These are phyloP conservation scores for Karalla daura DNA, from an alignment of 2,797 vertebrate genomes.

Conservation along the genomic window DNA sequence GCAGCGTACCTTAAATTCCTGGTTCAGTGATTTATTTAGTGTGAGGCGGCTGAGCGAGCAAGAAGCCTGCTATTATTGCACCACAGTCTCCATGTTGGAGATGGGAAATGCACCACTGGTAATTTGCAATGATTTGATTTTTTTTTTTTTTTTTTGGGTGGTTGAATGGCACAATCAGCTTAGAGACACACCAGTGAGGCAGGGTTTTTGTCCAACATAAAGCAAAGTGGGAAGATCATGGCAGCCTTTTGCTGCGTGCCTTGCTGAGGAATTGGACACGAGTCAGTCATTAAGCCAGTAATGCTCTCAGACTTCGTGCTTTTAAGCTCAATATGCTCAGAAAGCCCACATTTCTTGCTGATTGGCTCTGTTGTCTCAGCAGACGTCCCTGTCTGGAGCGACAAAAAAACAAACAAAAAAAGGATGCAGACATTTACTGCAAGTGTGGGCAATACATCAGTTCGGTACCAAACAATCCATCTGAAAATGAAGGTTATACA, in stretches of 20 bases:
- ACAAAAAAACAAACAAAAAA: constrained; percentile 8
- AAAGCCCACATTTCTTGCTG: constrained; percentile 10
- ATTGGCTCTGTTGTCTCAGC: constrained; percentile 4
- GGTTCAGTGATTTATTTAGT: constrained; percentile 25
- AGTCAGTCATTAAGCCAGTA: constrained; percentile 27
- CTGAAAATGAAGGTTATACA: background rate
- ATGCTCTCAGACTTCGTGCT: constrained; percentile 24
- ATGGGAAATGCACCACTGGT: constrained; percentile 26
- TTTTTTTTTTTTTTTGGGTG: background rate
- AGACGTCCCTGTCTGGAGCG: background rate
- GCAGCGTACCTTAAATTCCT: constrained; percentile 1
- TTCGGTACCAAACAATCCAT: background rate
- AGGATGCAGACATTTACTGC: background rate
- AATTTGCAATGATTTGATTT: constrained; percentile 13
- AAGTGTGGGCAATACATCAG: background rate
- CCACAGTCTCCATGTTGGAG: background rate
- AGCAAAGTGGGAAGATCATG: constrained; percentile 15
- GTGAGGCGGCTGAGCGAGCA: constrained; percentile 30
- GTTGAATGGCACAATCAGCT: constrained; percentile 32
- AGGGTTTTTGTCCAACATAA: constrained; percentile 11
- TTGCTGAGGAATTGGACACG: constrained; percentile 36
- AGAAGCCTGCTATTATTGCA: constrained; percentile 2
- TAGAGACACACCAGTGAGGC: background rate
- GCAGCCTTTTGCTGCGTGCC: constrained; percentile 27
- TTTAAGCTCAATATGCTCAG: constrained; percentile 22